These are phyloP conservation scores for Crepidodera aurea DNA, from an alignment of 2,888 invertebrate genomes.

Conservation along the genomic window DNA sequence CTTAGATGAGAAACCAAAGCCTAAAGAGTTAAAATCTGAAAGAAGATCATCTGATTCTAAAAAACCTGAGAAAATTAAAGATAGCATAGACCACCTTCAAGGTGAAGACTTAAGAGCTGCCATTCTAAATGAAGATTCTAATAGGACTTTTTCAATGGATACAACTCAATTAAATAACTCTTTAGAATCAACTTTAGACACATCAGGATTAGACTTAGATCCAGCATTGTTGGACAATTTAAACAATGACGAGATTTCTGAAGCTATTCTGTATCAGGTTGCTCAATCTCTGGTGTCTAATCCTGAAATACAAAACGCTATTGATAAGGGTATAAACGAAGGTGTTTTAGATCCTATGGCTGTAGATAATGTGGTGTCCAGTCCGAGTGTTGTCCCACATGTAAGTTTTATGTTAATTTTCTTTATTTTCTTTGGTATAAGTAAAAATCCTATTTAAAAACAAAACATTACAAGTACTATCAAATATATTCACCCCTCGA, in stretches of 20 bases:
- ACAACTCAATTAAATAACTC: constrained; percentile 34
- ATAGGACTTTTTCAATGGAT: constrained; percentile 52
- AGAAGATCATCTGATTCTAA: constrained; percentile 22
- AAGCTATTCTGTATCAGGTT: constrained; percentile 77
- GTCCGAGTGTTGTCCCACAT: constrained; percentile 14
- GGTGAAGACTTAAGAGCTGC: constrained; percentile 55
- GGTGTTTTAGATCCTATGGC: constrained; percentile 55
- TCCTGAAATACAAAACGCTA: constrained; percentile 73
- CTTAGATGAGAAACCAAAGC: constrained; percentile 41
- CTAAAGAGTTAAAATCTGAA: constrained; percentile 25
- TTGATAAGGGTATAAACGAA: constrained; percentile 68
- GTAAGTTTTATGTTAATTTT: constrained; percentile 24
- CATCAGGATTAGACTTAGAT: constrained; percentile 68
- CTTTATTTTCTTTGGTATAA: not conserved
- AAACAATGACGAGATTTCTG: constrained; percentile 73
- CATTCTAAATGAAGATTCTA: constrained; percentile 54
- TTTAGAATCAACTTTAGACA: constrained; percentile 60
- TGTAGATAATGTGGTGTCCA: constrained; percentile 29
- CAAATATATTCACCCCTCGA: too few relatives aligned
- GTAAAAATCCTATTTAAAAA: not conserved
- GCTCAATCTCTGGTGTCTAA: constrained; percentile 74
- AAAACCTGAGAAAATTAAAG: constrained; percentile 12
- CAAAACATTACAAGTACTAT: too few relatives aligned
- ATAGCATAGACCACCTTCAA: not conserved
- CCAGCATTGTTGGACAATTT: constrained; percentile 67